Conservation (phyloP, 2,113 vertebrate species). For the Halichoeres trimaculatus region DNA sequence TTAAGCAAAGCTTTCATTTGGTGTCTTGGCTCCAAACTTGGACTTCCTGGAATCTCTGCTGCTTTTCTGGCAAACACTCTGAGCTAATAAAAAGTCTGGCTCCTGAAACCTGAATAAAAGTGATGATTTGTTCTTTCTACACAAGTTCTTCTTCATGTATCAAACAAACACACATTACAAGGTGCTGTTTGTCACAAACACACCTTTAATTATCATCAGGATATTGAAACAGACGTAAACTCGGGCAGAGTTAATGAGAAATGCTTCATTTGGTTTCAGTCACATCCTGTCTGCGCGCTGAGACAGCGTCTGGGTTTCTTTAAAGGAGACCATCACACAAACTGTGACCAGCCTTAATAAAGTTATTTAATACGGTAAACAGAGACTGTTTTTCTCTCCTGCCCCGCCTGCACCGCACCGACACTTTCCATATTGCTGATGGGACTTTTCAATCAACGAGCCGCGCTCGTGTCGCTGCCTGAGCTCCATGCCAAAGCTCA, state of each 20-base stretch:
- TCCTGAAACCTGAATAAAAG: neutral
- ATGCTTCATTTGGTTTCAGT: neutral
- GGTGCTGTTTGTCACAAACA: neutral
- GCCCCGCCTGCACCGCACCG: conserved; percentile 21
- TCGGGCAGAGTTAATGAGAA: neutral
- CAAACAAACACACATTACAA: neutral
- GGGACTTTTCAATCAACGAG: conserved; percentile 64
- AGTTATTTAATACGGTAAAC: conserved; percentile 4
- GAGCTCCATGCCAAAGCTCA: conserved; percentile 44
- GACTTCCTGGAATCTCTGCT: neutral
- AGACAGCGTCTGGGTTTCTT: neutral
- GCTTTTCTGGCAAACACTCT: neutral
- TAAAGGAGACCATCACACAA: neutral
- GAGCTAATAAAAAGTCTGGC: neutral
- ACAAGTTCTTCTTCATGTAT: neutral
- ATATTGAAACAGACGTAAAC: conserved; percentile 3
- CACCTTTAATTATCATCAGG: neutral
- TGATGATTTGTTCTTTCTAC: neutral
- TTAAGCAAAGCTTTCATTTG: neutral
- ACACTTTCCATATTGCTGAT: conserved; percentile 62
- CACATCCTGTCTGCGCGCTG: conserved; percentile 1
- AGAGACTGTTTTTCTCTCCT: conserved; percentile 32
- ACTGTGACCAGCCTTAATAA: conserved; percentile 16
- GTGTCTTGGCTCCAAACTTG: neutral
- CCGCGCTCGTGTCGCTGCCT: conserved; percentile 11